Evolutionary conservation across 2,888 invertebrate species (phyloP).

Genomic region (Mythimna pallens): DNA sequence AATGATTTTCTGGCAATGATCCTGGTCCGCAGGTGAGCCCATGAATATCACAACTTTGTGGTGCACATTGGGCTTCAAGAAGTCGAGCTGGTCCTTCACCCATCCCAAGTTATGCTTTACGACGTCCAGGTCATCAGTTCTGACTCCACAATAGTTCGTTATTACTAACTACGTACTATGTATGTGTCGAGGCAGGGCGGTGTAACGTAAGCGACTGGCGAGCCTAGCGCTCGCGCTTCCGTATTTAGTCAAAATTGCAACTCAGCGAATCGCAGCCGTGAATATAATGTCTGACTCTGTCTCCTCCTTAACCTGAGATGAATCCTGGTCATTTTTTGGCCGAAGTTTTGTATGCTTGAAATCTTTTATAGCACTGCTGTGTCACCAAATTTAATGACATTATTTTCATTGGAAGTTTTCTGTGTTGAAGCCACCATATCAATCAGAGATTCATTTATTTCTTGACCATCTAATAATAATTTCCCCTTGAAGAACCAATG

Average conservation of each 20-base stretch:
- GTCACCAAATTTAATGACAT: slow-evolving; percentile 99
- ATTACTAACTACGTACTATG: no score
- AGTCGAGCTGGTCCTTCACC: slow-evolving; percentile 96
- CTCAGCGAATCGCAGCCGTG: slow-evolving; percentile 89
- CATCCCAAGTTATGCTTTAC: no score
- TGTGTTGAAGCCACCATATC: slow-evolving; percentile 98
- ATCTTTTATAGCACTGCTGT: slow-evolving; percentile 98
- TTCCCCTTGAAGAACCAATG: slow-evolving; percentile 99
- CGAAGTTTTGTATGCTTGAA: slow-evolving; percentile 93
- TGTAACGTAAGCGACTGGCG: no score
- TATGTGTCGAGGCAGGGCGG: no score
- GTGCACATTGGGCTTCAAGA: slow-evolving; percentile 92
- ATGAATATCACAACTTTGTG: slow-evolving; percentile 97
- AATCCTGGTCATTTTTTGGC: slow-evolving; percentile 90
- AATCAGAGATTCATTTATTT: slow-evolving; percentile 95
- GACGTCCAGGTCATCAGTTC: no score
- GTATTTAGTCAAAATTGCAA: no score
- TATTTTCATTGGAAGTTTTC: slow-evolving; percentile 95
- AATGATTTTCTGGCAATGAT: slow-evolving; percentile 96
- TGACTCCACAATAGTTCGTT: no score
- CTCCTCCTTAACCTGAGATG: slow-evolving; percentile 91
- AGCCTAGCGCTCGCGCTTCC: no score
- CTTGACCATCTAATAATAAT: slow-evolving; percentile 95
- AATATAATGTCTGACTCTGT: slow-evolving; percentile 97
- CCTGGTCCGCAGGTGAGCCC: slow-evolving; percentile 97